phyloP scores from a whole-genome alignment of 2,888 invertebrate genomes.

The Disparrhopalites patrizii region DNA sequence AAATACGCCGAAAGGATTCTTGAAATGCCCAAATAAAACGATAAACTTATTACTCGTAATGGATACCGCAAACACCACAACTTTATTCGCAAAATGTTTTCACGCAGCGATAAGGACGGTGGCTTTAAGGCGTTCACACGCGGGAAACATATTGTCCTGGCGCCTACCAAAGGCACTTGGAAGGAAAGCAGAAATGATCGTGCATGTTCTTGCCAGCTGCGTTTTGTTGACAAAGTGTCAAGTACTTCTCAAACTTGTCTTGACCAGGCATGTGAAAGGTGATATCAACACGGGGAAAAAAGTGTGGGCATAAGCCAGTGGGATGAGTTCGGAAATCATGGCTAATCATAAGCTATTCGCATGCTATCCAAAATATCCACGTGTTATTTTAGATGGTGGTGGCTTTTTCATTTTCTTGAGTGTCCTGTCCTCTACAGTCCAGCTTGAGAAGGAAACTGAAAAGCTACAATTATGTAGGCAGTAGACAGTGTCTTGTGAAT shows the following conservation, averaged over 20 bases:
- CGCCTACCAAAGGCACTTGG: background rate
- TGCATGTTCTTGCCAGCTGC: conserved; percentile 61
- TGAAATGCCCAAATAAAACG: background rate
- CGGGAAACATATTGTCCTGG: too few relatives aligned
- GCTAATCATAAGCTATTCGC: conserved; percentile 61
- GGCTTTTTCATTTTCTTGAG: conserved; percentile 4
- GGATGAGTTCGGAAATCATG: conserved; percentile 75
- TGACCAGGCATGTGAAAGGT: conserved; percentile 56
- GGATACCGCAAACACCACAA: too few relatives aligned
- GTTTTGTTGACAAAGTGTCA: conserved; percentile 65
- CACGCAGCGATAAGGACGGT: too few relatives aligned
- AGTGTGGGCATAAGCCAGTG: conserved; percentile 72
- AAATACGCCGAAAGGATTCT: conserved; percentile 79
- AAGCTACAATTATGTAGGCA: too few relatives aligned
- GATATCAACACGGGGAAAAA: conserved; percentile 67
- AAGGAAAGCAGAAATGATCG: conserved; percentile 15
- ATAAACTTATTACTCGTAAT: too few relatives aligned
- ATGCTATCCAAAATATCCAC: conserved; percentile 15
- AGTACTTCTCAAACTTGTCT: conserved; percentile 49
- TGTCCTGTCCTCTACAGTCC: background rate
- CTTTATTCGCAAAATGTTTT: too few relatives aligned
- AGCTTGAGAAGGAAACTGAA: conserved; percentile 59
- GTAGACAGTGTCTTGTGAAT: too few relatives aligned
- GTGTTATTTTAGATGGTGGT: conserved; percentile 29
- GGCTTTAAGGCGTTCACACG: too few relatives aligned